Base-by-base conservation (phyloP, 1,140 invertebrate genomes). In the Tetragonula clypearis region DNA sequence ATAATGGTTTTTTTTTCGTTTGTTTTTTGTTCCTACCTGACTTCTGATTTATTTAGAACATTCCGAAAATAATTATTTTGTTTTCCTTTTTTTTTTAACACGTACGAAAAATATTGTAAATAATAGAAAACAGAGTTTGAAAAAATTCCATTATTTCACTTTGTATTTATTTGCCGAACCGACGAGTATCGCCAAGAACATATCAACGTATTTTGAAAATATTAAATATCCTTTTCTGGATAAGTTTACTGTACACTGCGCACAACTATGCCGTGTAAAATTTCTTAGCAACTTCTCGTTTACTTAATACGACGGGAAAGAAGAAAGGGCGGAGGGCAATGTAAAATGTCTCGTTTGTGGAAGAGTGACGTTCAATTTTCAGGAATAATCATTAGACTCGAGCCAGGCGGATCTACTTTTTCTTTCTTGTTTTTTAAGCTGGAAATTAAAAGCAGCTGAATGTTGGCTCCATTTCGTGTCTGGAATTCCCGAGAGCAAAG, bases 371-470 rank as follows among this genome's bases (percentile, higher is more conserved):
- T 69, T 79, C 65, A 68, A 79, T 79, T 79, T 79, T 68, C 78
- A 23, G 30, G 65, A 79, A 79, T 79, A 79, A 53, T 56, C 78
- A 30, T 30, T 30, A 30, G 30, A 30, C 30, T 1, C 30, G 30
- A 30, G 65, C 21, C 60, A n/a, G 35, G 66, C 56, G 65, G 21
- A 66, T 65, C 60, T 26, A 66, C 30, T 30, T n/a, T 60, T 49
- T 23, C 21, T 30, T 68, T 66, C 53, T 8, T 30, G 2, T 23
- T 58, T 62, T 41, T 58, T 53, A 8, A 49, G 35, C 56, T 81
- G 55, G 41, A 73, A 81, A 81, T 81, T 81, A 81, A 81, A 81
- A 81, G 79, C 69, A 58, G 56, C 79, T 53, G 68, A 55, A 68
- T 62, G 79, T 72, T 73, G 19, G 19, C 56, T 58, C 35, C 30